These are phyloP conservation scores for Apis florea DNA, from an alignment of 1,140 invertebrate genomes.

Conservation along the genomic window DNA sequence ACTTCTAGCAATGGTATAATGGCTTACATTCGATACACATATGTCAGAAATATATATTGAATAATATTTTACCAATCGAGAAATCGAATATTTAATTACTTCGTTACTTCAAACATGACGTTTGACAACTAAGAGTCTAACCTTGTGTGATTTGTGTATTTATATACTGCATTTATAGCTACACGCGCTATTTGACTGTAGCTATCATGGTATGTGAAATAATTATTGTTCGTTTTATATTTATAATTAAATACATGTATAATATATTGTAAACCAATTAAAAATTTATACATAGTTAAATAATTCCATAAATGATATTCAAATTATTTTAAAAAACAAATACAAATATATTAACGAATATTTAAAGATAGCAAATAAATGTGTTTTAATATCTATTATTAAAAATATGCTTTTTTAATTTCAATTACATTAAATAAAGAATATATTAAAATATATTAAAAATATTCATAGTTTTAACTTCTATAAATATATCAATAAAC, in stretches of 20 bases:
- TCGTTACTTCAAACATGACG: slow-evolving; percentile 47
- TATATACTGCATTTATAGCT: slow-evolving; percentile 49
- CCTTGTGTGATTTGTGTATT: slow-evolving; percentile 42
- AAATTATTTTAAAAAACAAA: not conserved
- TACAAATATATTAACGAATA: not conserved
- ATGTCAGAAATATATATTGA: not conserved
- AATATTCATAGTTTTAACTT: not conserved
- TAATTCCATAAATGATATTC: not conserved
- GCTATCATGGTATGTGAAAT: slow-evolving; percentile 50
- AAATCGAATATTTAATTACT: slow-evolving; percentile 22
- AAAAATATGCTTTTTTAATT: not conserved
- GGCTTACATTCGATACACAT: not conserved
- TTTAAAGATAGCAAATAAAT: not conserved
- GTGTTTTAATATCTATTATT: not conserved
- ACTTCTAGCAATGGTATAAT: not conserved
- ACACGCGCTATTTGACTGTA: not conserved
- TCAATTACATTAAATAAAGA: not conserved
- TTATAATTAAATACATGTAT: not conserved
- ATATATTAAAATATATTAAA: not conserved
- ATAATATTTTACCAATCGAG: not conserved
- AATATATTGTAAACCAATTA: not conserved
- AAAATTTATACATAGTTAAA: not conserved
- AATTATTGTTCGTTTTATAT: not conserved
- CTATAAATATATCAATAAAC: too few species aligned
- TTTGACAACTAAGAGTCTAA: slow-evolving; percentile 55